Base-by-base conservation (phyloP, 2,888 invertebrate genomes). In the Spialia ferax region DNA sequence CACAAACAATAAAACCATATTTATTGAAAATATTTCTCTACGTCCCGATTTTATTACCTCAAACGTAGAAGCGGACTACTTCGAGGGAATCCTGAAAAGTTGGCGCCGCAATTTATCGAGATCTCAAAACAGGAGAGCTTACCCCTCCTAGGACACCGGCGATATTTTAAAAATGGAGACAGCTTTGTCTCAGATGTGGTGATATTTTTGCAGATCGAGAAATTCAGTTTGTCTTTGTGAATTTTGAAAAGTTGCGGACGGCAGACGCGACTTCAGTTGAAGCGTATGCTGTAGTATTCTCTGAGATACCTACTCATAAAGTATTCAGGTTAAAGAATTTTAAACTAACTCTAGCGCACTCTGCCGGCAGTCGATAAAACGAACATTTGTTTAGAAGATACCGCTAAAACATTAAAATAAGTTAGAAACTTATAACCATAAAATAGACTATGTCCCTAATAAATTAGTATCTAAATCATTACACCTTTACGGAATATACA, bases 81-180 rank as follows among this genome's bases (percentile, higher is more conserved):
- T 22, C 29, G 32, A 22, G 45, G 50, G 32, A 67, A 67, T 55
- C 61, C 55, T 55, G 54, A 55, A 61, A 48, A 61, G 60, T 67
- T 61, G 67, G 55, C 55, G 55, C 55, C 45, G 55, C 67, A 67
- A 67, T 67, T 67, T 67, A 67, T 67, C 61, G 10, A 61, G 67
- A 54, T 61, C 61, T 67, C 67, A 54, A 67, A 67, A 67, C 67
- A 67, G 55, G 59, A 67, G 61, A 67, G 67, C 61, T 67, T 67
- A 61, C 42, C 20, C 59, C 59, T 66, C 35, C 50, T 42, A 35
- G 65, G 59, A 42, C 59, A 42, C 38, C 20, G 59, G 45, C 54
- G 52, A 66, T 66, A 66, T 66, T 66, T 66, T 60, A 23, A 42
- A 60, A 66, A 60, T 59, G 59, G 52, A 38, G 57, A 59, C 59